Conservation (phyloP, 2,113 vertebrate genomes). For the Arenaria interpres region DNA sequence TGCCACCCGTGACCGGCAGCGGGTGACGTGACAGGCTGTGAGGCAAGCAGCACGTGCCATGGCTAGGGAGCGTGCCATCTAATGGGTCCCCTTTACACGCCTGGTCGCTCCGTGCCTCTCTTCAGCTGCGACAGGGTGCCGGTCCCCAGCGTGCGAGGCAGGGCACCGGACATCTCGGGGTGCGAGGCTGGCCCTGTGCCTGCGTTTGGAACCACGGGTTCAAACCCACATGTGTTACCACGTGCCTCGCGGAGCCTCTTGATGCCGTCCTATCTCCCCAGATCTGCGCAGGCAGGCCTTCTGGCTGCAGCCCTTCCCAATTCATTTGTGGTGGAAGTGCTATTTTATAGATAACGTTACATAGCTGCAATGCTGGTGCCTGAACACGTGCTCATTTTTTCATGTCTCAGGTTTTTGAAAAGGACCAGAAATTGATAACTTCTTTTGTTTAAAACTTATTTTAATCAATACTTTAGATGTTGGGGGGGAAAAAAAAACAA, state of each 20-base stretch:
- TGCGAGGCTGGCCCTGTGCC: fast-evolving
- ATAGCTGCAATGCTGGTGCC: background rate
- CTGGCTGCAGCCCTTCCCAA: background rate
- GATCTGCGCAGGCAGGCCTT: background rate
- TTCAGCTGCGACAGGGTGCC: background rate
- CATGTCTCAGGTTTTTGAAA: background rate
- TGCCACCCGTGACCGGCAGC: background rate
- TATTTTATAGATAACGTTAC: background rate
- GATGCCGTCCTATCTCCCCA: background rate
- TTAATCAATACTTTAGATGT: background rate
- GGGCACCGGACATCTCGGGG: background rate
- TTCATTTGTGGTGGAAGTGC: background rate
- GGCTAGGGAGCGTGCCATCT: fast-evolving
- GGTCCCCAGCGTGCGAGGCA: background rate
- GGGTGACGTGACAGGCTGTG: background rate
- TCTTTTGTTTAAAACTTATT: background rate
- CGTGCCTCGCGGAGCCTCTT: background rate
- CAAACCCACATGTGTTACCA: background rate
- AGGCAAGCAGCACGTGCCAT: background rate
- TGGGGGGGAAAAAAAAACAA: background rate
- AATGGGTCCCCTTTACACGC: fast-evolving
- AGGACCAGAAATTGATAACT: background rate
- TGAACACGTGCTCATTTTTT: background rate
- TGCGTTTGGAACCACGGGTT: background rate
- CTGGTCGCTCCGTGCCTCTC: background rate